Evolutionary conservation across 2,888 invertebrate genomes (phyloP).

Genomic region (Plebejus argus): DNA sequence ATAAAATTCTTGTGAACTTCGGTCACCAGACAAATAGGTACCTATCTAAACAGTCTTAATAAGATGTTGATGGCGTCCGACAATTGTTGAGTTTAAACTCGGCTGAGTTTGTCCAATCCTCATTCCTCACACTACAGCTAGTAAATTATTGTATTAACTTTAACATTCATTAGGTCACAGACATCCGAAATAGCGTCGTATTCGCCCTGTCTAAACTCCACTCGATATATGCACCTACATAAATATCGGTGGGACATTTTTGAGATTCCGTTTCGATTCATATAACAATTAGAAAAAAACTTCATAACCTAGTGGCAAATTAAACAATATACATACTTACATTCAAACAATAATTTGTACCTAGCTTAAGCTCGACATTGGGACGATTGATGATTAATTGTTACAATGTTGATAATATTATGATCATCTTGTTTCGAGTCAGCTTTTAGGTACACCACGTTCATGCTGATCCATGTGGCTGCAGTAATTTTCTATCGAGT

Average conservation of each 20-base stretch:
- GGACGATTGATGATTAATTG: not conserved
- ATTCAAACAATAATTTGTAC: not conserved
- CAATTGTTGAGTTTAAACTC: not conserved
- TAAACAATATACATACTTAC: conserved; percentile 18
- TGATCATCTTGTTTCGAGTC: not conserved
- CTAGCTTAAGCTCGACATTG: not conserved
- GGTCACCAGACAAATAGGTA: not conserved
- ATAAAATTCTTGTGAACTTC: not conserved
- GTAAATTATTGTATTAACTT: not conserved
- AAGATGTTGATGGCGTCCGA: not conserved
- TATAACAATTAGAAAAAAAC: not conserved
- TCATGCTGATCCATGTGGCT: not conserved
- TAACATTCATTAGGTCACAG: not conserved
- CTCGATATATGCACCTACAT: conserved; percentile 23
- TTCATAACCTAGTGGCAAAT: conserved; percentile 1
- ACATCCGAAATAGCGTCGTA: conserved; percentile 20
- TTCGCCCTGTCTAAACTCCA: conserved; percentile 10
- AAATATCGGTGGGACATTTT: conserved; percentile 29
- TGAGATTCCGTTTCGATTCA: not conserved
- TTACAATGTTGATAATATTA: no score
- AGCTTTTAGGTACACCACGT: not conserved
- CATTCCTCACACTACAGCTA: not conserved
- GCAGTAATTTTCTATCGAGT: not conserved
- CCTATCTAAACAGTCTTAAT: not conserved
- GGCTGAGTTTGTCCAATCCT: not conserved